Evolutionary conservation across 2,888 invertebrate genomes (phyloP).

Genomic region (Cinara cedri): DNA sequence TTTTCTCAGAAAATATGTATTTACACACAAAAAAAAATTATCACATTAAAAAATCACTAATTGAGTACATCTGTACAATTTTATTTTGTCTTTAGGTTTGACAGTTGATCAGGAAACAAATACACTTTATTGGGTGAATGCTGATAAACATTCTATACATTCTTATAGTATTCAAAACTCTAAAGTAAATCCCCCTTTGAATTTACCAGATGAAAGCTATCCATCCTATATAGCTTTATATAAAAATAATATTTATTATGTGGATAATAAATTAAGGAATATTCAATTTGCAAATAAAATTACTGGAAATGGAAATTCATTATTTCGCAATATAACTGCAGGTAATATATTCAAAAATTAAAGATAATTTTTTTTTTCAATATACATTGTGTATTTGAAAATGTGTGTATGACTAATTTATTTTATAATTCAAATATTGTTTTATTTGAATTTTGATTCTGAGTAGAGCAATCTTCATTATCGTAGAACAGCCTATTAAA

Average conservation of each 20-base stretch:
- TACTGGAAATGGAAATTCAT: constrained; percentile 65
- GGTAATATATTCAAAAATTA: constrained; percentile 30
- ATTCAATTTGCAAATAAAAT: constrained; percentile 69
- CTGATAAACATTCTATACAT: constrained; percentile 68
- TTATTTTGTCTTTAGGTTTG: constrained; percentile 65
- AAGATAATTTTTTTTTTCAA: too few relatives aligned
- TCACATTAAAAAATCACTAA: constrained; percentile 45
- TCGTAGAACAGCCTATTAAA: too few relatives aligned
- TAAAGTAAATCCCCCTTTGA: constrained; percentile 44
- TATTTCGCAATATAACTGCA: constrained; percentile 70
- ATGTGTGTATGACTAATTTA: not conserved
- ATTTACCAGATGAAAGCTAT: constrained; percentile 60
- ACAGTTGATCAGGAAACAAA: constrained; percentile 68
- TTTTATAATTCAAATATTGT: not conserved
- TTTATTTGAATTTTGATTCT: not conserved
- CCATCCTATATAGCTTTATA: constrained; percentile 74
- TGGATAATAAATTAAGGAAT: constrained; percentile 70
- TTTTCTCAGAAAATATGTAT: not conserved
- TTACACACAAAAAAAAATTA: constrained; percentile 36
- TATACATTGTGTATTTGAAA: not conserved
- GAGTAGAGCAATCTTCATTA: too few relatives aligned
- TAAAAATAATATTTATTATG: constrained; percentile 71
- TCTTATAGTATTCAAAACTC: constrained; percentile 66
- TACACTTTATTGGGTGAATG: constrained; percentile 77
- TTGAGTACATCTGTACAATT: not conserved